These are phyloP conservation scores for Eristalinus aeneus DNA, from an alignment of 2,888 invertebrate species.

Conservation along the genomic window DNA sequence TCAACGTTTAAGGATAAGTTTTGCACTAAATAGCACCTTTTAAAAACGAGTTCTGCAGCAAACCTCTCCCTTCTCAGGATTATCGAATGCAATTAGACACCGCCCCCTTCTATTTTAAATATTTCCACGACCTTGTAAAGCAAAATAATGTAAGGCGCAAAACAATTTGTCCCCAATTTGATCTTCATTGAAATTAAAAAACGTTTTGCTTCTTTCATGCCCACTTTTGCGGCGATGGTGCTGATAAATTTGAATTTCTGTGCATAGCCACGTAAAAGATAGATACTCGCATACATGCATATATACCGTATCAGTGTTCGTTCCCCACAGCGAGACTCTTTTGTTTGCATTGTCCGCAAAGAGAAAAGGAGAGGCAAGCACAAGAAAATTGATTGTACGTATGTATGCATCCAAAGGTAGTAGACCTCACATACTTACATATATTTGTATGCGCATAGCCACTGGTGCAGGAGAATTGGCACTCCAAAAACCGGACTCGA, in stretches of 20 bases:
- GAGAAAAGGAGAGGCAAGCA: conserved; percentile 1
- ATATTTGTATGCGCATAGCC: background rate
- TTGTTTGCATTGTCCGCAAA: conserved; percentile 7
- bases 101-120: no score
- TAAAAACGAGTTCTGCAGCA: no score
- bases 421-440: background rate
- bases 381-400: background rate
- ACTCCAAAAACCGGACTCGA: background rate
- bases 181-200: no score
- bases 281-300: background rate
- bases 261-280: conserved; percentile 17
- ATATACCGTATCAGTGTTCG: background rate
- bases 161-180: no score
- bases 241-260: conserved; percentile 39
- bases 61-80: no score
- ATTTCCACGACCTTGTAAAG: conserved; percentile 19
- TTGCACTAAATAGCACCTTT: no score
- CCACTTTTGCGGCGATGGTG: conserved; percentile 45
- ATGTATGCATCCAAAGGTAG: background rate
- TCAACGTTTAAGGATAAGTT: no score
- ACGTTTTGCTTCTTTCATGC: background rate
- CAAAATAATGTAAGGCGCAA: no score
- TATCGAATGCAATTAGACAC: no score
- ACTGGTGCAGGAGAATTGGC: background rate
- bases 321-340: conserved; percentile 6